Conservation (phyloP, 2,888 invertebrate species). For the Stramonita haemastoma region DNA sequence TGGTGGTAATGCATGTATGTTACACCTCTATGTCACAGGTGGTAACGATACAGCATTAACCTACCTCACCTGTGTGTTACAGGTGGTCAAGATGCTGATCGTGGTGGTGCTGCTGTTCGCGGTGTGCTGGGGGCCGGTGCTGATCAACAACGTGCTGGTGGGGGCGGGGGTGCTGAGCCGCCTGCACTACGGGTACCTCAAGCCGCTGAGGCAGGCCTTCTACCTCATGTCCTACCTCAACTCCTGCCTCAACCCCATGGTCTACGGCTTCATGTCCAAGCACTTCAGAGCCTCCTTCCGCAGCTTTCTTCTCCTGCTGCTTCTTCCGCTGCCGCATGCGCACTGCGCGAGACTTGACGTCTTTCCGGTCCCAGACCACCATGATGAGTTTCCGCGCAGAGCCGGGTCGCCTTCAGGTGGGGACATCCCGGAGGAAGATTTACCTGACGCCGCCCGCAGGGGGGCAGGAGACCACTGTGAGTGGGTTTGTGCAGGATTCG, state of each 20-base stretch:
- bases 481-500: background rate
- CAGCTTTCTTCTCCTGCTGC: conserved; percentile 61
- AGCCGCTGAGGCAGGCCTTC: conserved; percentile 83
- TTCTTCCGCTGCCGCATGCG: conserved; percentile 27
- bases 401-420: background rate
- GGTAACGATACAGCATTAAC: background rate
- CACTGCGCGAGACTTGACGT: background rate
- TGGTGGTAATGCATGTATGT: background rate
- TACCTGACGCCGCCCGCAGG: conserved; percentile 19
- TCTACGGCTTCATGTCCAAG: conserved; percentile 87
- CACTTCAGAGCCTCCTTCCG: conserved; percentile 81
- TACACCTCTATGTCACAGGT: background rate
- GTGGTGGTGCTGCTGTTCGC: conserved; percentile 85
- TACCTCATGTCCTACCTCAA: conserved; percentile 85
- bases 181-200: conserved; percentile 80
- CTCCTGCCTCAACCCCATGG: conserved; percentile 86
- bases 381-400: conserved; percentile 32
- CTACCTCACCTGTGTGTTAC: too few species aligned
- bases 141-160: conserved; percentile 84
- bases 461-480: background rate
- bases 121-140: conserved; percentile 85
- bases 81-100: conserved; percentile 86
- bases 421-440: background rate
- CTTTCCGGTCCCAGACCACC: conserved; percentile 35
- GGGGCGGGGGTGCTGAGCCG: conserved; percentile 81